Base-by-base conservation (phyloP, 2,888 invertebrate genomes). In the Drosophila buzzatii region DNA sequence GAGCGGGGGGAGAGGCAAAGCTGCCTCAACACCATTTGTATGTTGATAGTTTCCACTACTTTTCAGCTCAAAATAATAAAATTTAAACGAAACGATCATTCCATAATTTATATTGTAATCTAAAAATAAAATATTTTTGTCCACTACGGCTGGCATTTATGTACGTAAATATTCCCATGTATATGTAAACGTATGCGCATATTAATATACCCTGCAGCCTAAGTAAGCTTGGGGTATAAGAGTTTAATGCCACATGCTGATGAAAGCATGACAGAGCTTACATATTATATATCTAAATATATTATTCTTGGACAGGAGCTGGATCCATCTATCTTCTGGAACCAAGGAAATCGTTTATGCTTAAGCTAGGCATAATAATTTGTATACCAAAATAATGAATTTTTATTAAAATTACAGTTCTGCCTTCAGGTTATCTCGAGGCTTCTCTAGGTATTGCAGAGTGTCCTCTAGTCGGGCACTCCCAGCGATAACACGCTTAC, bases 31-130 rank as follows among this genome's bases (percentile, higher is more conserved):
- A 45, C 45, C 45, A 23, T 23, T 23, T 45, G 20, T 23, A 14
- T 47, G 47, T 2, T 31, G 27, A 49, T 31, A 31, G 47, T n/a
- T 47, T 8, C 23, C 31, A 27, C 9, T 16, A 47, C 16, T 27
- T 47, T 47, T n/a, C 16, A 47, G 27, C 47, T 47, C n/a, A 9
- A 27, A 27, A 27, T 31, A 31, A 27, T 47, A n/a, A 31, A 49
- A 49, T 31, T 31, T 49, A 49, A 49, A 31, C 31, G 31, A 31
- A 31, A 49, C 49, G 49, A 49, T 49, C 49, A 49, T 49, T 49
- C 10, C 10, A 49, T 49, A 49, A 49, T 49, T 49, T 49, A 49
- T 49, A n/a, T 49, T n/a, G 31, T 31, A 16, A 49, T 31, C 49
- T 31, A 49, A 10, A 31, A 49, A 31, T 31, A 10, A 49, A 49